Evolutionary conservation across 2,888 invertebrate genomes (phyloP).

Genomic region (Gymnocheta viridis): DNA sequence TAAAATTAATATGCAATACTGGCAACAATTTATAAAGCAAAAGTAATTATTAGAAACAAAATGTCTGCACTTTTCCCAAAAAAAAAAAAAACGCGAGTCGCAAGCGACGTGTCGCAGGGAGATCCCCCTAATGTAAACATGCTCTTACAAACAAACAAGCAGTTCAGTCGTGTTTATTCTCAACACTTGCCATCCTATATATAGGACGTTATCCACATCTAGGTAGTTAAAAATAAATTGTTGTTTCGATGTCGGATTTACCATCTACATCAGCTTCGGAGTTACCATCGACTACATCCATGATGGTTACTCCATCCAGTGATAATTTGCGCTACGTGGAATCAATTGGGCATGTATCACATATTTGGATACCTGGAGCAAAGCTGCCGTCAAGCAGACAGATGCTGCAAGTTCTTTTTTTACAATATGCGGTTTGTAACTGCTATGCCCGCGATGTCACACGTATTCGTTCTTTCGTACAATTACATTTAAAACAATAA

Average conservation of each 20-base stretch:
- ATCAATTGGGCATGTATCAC: not conserved
- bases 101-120: too few relatives aligned
- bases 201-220: not conserved
- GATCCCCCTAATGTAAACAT: too few relatives aligned
- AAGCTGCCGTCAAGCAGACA: not conserved
- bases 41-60: too few relatives aligned
- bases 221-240: not conserved
- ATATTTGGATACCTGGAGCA: not conserved
- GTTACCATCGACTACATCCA: not conserved
- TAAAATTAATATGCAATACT: too few relatives aligned
- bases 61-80: too few relatives aligned
- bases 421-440: constrained; percentile 5
- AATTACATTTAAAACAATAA: too few relatives aligned
- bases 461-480: too few relatives aligned
- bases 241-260: not conserved
- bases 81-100: too few relatives aligned
- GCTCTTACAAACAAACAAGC: not conserved
- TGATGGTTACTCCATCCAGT: not conserved
- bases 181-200: not conserved
- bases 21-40: too few relatives aligned
- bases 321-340: not conserved
- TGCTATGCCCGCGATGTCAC: too few relatives aligned
- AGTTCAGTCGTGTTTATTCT: not conserved
- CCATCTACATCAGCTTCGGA: not conserved
- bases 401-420: not conserved